Conservation (phyloP, 1,140 invertebrate genomes). For the Zaprionus camerounensis region DNA sequence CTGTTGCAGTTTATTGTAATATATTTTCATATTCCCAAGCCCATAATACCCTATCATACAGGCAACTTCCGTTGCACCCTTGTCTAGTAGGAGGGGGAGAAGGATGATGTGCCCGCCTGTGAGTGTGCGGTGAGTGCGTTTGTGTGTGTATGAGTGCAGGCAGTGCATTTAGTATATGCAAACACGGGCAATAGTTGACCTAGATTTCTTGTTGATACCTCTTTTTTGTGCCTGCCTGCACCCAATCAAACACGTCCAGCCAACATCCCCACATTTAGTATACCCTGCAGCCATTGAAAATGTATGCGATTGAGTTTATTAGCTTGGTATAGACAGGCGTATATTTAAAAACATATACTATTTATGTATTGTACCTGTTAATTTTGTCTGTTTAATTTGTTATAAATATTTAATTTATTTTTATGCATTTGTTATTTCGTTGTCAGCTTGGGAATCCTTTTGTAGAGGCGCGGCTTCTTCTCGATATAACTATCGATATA, state of each 20-base stretch:
- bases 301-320: not conserved
- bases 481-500: too few relatives aligned
- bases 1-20: not conserved
- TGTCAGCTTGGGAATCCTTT: too few relatives aligned
- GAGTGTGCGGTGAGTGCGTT: slow-evolving; percentile 1
- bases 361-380: not conserved
- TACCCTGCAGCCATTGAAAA: not conserved
- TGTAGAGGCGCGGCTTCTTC: too few relatives aligned
- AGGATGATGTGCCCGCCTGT: not conserved
- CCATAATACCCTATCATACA: not conserved
- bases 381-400: not conserved
- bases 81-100: not conserved
- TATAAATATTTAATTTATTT: not conserved
- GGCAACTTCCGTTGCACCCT: not conserved
- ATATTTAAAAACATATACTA: not conserved
- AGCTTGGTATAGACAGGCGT: not conserved
- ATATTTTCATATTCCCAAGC: not conserved
- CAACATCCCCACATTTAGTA: not conserved
- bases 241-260: slow-evolving; percentile 2
- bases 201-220: slow-evolving; percentile 61
- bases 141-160: slow-evolving; percentile 32
- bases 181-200: slow-evolving; percentile 78
- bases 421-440: too few relatives aligned
- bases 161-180: slow-evolving; percentile 50
- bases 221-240: slow-evolving; percentile 1